phyloP scores from a whole-genome alignment of 2,888 invertebrate genomes.

The Ferdinandea cuprea region DNA sequence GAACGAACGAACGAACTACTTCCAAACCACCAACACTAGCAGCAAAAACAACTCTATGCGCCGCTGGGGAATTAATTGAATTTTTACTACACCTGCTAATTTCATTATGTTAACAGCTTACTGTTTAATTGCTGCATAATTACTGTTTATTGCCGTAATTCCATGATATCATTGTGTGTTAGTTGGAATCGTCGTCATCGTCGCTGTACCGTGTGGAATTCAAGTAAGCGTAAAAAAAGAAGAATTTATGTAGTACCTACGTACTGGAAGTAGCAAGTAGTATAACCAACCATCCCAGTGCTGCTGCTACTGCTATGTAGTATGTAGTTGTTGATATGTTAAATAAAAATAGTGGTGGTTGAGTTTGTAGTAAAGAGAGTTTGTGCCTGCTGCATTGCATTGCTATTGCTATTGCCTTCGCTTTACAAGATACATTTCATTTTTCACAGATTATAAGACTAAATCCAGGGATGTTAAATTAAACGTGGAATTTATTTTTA shows the following conservation, averaged over 20 bases:
- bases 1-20: background rate
- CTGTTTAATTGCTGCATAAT: slow-evolving; percentile 75
- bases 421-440: slow-evolving; percentile 28
- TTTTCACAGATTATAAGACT: slow-evolving; percentile 1
- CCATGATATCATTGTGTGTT: slow-evolving; percentile 74
- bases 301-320: background rate
- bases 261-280: background rate
- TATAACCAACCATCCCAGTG: background rate
- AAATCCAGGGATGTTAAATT: slow-evolving; percentile 37
- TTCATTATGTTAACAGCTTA: slow-evolving; percentile 75
- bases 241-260: slow-evolving; percentile 29
- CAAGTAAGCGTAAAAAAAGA: slow-evolving; percentile 65
- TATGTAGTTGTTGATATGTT: background rate
- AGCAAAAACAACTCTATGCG: slow-evolving; percentile 11
- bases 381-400: background rate
- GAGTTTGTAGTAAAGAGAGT: slow-evolving; percentile 54
- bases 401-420: background rate
- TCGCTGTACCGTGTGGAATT: slow-evolving; percentile 53
- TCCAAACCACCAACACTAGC: too few species aligned
- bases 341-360: slow-evolving; percentile 7
- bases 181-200: slow-evolving; percentile 59
- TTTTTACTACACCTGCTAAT: slow-evolving; percentile 75
- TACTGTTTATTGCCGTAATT: slow-evolving; percentile 75
- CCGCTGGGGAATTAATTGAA: slow-evolving; percentile 70
- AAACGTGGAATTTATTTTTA: too few species aligned